Evolutionary conservation across 2,113 vertebrate species (phyloP).

Genomic region (Chloebia gouldiae): DNA sequence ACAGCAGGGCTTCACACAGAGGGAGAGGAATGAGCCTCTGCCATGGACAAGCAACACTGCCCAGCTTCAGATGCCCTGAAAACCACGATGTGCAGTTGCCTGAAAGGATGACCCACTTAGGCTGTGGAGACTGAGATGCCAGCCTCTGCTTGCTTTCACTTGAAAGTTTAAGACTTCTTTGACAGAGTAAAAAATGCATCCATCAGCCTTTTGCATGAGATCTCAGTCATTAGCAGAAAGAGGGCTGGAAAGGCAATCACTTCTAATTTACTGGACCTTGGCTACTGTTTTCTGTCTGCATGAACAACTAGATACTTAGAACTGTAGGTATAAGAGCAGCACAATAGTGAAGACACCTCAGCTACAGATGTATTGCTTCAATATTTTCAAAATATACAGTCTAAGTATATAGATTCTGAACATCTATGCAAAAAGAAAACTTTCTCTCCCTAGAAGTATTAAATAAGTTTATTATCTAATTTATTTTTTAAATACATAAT

Average conservation of each 20-base stretch:
- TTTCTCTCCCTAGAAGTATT: neutral
- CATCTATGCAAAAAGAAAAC: neutral
- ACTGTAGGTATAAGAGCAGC: neutral
- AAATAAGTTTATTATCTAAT: neutral
- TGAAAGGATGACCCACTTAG: slow-evolving; percentile 16
- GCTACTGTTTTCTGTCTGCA: neutral
- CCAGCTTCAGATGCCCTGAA: neutral
- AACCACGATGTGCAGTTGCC: neutral
- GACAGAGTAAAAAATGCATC: neutral
- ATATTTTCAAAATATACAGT: neutral
- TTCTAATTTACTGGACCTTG: neutral
- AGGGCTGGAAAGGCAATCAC: neutral
- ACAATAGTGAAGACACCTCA: neutral
- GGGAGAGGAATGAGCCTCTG: neutral
- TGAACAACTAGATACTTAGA: neutral
- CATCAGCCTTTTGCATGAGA: neutral
- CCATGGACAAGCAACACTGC: neutral
- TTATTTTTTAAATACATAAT: neutral
- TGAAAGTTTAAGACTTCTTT: neutral
- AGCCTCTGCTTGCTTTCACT: neutral
- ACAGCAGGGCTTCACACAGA: neutral
- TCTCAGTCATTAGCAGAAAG: neutral
- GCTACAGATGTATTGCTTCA: neutral
- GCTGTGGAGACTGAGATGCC: neutral
- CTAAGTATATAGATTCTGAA: neutral